Evolutionary conservation across 2,797 vertebrate species (phyloP).

Genomic region (Naso thynnoides): DNA sequence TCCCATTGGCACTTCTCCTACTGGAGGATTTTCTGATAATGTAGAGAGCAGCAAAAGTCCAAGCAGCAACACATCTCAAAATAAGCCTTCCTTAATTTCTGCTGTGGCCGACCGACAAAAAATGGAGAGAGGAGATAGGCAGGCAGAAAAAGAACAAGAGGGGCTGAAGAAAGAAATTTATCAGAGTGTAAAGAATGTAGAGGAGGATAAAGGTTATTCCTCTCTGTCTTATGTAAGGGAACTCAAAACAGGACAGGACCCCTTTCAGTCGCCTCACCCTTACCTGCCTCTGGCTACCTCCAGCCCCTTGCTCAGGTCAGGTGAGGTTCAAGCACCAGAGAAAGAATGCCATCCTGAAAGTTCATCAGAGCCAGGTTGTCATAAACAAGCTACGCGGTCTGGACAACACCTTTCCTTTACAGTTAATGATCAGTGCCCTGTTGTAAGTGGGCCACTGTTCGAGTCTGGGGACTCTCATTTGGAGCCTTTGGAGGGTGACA

Average conservation of each 20-base stretch:
- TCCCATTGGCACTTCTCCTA: constrained; percentile 1
- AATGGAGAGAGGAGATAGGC: background rate
- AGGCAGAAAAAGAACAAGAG: background rate
- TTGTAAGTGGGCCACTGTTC: background rate
- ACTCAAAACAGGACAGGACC: background rate
- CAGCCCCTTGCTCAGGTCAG: constrained; percentile 7
- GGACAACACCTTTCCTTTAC: background rate
- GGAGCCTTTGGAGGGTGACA: constrained; percentile 24
- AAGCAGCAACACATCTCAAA: background rate
- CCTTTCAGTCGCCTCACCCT: background rate
- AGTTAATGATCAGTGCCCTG: background rate
- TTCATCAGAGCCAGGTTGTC: background rate
- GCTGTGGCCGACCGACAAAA: background rate
- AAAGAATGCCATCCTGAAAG: background rate
- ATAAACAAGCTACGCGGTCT: background rate
- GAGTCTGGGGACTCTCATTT: background rate
- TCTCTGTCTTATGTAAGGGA: constrained; percentile 41
- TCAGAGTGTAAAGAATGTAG: background rate
- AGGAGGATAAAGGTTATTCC: constrained; percentile 61
- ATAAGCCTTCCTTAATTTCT: background rate
- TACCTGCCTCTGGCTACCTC: constrained; percentile 4
- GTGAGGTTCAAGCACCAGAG: background rate
- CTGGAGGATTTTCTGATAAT: background rate
- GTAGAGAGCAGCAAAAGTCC: background rate
- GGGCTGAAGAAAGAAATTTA: background rate